These are phyloP conservation scores for Carcharodon carcharias DNA, from an alignment of 2,797 vertebrate species.

Conservation along the genomic window DNA sequence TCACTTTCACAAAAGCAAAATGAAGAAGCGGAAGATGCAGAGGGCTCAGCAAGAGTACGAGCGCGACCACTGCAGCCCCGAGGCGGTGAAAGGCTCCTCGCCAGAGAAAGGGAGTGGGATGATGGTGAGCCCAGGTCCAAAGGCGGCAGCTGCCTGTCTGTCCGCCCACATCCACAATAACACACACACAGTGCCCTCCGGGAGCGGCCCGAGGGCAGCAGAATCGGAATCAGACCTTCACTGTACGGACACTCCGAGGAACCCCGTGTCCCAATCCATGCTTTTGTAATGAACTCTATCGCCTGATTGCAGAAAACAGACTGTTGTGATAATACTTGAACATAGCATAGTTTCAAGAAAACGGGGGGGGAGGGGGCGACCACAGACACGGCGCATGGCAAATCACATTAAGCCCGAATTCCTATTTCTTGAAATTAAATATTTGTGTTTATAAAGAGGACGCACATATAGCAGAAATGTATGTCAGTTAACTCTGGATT, in stretches of 20 bases:
- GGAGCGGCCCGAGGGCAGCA: constrained; percentile 43
- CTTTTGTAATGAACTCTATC: constrained; percentile 66
- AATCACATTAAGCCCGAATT: constrained; percentile 32
- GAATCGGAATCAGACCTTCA: constrained; percentile 50
- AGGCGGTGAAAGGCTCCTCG: constrained; percentile 43
- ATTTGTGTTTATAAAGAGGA: constrained; percentile 32
- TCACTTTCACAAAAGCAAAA: constrained; percentile 90
- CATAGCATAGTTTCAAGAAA: constrained; percentile 30
- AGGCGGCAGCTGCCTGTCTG: constrained; percentile 6
- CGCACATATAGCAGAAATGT: constrained; percentile 35
- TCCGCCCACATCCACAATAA: constrained; percentile 37
- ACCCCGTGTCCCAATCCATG: constrained; percentile 62
- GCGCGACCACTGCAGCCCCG: constrained; percentile 76
- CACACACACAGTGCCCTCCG: constrained; percentile 42
- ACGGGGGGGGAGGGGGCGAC: background rate
- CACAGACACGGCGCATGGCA: constrained; percentile 28
- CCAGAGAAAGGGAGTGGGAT: constrained; percentile 57
- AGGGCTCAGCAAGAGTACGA: constrained; percentile 94
- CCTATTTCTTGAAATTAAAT: constrained; percentile 25
- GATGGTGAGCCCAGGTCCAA: constrained; percentile 51
- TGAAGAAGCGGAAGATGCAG: constrained; percentile 89
- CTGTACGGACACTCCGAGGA: constrained; percentile 58
- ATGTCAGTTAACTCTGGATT: constrained; percentile 32
- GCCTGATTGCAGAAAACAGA: constrained; percentile 12
- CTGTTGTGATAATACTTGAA: constrained; percentile 24